Conservation (phyloP, 2,797 vertebrate genomes). For the Xerus rutilus region DNA sequence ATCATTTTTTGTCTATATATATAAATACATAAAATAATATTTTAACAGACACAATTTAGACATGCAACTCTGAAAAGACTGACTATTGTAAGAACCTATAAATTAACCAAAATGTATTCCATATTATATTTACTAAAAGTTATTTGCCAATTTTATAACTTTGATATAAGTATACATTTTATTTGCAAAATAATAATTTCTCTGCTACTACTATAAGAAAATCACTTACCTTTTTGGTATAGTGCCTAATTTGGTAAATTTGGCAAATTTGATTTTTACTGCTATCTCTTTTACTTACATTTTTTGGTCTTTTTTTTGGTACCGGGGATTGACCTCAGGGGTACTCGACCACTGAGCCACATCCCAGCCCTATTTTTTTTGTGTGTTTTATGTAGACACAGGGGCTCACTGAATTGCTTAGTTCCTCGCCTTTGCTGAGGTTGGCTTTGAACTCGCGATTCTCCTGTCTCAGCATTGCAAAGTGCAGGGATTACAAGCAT, state of each 20-base stretch:
- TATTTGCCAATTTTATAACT: constrained; percentile 49
- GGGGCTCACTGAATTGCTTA: too few species aligned
- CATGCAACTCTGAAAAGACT: not conserved
- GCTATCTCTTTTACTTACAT: not conserved
- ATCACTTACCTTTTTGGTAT: constrained; percentile 1
- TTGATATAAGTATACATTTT: constrained; percentile 7
- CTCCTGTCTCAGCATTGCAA: too few species aligned
- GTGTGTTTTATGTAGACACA: too few species aligned
- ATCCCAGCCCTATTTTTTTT: too few species aligned
- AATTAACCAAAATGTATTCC: constrained; percentile 36
- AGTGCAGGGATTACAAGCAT: too few species aligned
- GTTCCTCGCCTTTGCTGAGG: too few species aligned
- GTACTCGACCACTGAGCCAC: too few species aligned
- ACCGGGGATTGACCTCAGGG: too few species aligned
- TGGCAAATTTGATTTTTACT: constrained; percentile 4
- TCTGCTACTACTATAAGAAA: not conserved
- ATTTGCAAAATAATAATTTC: constrained; percentile 37
- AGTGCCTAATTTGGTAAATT: constrained; percentile 53
- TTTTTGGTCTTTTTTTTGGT: not conserved
- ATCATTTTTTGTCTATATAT: not conserved
- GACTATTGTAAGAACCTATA: constrained; percentile 2
- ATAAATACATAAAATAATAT: not conserved
- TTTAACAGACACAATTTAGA: not conserved
- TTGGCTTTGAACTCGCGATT: too few species aligned
- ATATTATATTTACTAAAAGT: not conserved